Evolutionary conservation across 2,113 vertebrate genomes (phyloP).

Genomic region (pig (Sus scrofa)): DNA sequence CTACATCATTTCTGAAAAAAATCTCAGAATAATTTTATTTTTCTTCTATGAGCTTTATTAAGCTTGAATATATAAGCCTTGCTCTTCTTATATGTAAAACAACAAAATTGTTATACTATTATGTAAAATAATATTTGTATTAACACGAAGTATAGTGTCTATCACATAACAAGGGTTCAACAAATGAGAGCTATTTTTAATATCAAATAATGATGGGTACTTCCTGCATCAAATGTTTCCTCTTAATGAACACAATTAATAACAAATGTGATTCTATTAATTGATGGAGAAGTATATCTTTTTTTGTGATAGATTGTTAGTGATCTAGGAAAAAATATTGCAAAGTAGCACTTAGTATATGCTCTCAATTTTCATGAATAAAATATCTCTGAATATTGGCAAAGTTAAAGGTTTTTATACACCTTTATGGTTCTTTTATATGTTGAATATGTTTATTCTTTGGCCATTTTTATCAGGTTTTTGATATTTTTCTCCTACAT

Average conservation of each 20-base stretch:
- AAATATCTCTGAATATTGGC: not conserved
- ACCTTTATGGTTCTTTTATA: not conserved
- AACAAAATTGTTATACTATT: not conserved
- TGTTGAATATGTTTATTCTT: not conserved
- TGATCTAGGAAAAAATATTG: not conserved
- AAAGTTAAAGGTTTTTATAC: not conserved
- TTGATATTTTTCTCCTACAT: not conserved
- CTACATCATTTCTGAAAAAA: not conserved
- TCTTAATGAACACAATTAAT: constrained; percentile 9
- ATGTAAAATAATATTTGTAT: not conserved
- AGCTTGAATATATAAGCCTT: not conserved
- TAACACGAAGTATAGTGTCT: not conserved
- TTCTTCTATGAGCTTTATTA: not conserved
- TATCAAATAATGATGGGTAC: not conserved
- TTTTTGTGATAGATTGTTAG: not conserved
- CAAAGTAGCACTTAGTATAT: not conserved
- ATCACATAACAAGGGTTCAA: not conserved
- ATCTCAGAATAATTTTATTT: not conserved
- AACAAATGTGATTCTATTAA: not conserved
- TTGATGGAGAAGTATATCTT: not conserved
- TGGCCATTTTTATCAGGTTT: not conserved
- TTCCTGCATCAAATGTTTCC: constrained; percentile 22
- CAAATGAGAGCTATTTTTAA: not conserved
- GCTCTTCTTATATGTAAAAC: not conserved
- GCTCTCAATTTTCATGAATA: not conserved